Evolutionary conservation across 2,888 invertebrate species (phyloP).

Genomic region (Harmothoe impar): DNA sequence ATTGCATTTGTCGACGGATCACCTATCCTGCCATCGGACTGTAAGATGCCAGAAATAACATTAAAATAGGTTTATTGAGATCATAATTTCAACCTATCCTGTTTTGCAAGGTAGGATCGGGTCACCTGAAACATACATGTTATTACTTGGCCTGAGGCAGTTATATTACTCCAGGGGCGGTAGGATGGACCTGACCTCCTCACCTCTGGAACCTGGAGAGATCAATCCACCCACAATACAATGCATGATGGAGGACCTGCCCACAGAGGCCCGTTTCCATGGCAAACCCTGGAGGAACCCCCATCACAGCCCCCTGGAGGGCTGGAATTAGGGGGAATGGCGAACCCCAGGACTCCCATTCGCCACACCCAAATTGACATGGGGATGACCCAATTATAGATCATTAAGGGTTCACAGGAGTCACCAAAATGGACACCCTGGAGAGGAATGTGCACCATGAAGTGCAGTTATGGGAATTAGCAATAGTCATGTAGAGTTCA

Average conservation of each 20-base stretch:
- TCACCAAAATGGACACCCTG: neutral
- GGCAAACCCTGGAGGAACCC: neutral
- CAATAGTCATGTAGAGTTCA: too few species aligned
- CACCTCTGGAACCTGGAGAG: neutral
- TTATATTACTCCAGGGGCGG: too few species aligned
- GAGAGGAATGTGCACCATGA: too few species aligned
- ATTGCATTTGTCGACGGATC: too few species aligned
- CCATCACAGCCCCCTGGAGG: neutral
- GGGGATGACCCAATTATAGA: neutral
- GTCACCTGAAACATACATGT: too few species aligned
- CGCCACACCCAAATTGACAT: neutral
- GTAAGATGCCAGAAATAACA: too few species aligned
- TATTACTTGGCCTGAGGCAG: too few species aligned
- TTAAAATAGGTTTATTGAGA: too few species aligned
- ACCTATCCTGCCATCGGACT: too few species aligned
- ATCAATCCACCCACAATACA: neutral
- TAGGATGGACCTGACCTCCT: neutral
- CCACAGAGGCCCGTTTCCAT: neutral
- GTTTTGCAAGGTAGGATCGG: neutral
- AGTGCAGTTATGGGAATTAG: too few species aligned
- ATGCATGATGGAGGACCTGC: slow-evolving; percentile 5
- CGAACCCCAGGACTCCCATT: neutral
- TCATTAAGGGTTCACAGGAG: neutral
- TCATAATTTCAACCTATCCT: too few species aligned
- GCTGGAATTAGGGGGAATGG: neutral